Base-by-base conservation (phyloP, 53 echinoderm and acorn worm species). In the Hippasteria phrygiana region DNA sequence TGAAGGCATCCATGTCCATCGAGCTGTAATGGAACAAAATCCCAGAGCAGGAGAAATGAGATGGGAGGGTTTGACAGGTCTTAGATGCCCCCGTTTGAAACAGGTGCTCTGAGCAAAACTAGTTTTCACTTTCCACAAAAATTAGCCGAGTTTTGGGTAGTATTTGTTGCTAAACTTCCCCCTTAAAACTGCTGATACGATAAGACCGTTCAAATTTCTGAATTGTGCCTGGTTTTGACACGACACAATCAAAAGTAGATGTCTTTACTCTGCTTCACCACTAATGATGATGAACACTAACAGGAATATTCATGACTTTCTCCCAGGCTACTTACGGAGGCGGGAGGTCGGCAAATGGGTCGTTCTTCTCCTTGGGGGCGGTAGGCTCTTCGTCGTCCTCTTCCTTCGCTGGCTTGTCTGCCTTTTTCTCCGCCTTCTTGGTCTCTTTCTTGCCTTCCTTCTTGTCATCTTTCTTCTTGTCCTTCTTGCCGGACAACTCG, bases 1-100 rank as follows among this genome's bases (percentile, higher is more conserved):
- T 98, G 78, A 87, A 98, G 14, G 75, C 95, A 86, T 98, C 98
- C 95, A 98, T 53, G 78, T 91, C 87, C 54, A 94, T 93, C 16
- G 71, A 72, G 54, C 98, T 98, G 76, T 13, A 12, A 17, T 29
- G 33, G 28, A 67, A 41, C 4, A 18, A 8, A 59, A 24, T 3
- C n/a, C 2, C n/a, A 4, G 7, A 59, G 26, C 7, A 24, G 7
- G 26, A 59, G 26, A 26, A 22, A 22, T 59, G n/a, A 59, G 6
- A 45, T 7, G 46, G 46, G 46, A 7, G 46, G 5, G 5, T 45
- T 11, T 45, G 6, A n/a, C n/a, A n/a, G n/a, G n/a, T n/a, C n/a
- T n/a, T n/a, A n/a, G n/a, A n/a, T n/a, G n/a, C n/a, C n/a, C n/a
- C n/a, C n/a, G n/a, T n/a, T n/a, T n/a, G n/a, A n/a, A n/a, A n/a